Percentiles rank a stretch among this genome's conserved stretches.
phyloP scores from a whole-genome alignment of 2,888 invertebrate genomes.

The Drosophila acutilabella region DNA sequence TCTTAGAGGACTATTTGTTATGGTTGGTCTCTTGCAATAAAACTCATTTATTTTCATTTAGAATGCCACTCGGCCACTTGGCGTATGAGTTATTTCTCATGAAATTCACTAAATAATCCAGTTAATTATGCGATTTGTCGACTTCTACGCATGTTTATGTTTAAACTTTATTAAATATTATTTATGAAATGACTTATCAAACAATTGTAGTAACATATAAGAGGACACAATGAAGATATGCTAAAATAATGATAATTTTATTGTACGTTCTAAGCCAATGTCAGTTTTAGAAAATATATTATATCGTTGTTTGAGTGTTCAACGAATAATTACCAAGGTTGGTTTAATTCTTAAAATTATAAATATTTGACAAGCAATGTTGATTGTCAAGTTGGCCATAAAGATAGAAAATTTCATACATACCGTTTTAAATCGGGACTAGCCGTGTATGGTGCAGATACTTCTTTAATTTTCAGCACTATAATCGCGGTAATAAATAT shows the following conservation, averaged over 20 bases:
- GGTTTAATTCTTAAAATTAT: neutral
- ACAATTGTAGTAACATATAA: neutral
- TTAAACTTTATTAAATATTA: slow-evolving; percentile 29
- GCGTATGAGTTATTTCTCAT: slow-evolving; percentile 46
- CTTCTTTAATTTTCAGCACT: slow-evolving; percentile 93
- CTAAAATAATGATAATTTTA: neutral
- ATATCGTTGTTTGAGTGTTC: too few relatives aligned
- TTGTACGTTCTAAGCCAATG: too few relatives aligned
- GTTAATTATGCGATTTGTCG: slow-evolving; percentile 74
- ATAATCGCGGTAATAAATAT: slow-evolving; percentile 93
- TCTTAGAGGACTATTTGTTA: slow-evolving; percentile 57
- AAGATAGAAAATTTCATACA: slow-evolving; percentile 60
- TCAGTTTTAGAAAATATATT: too few relatives aligned
- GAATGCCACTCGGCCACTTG: slow-evolving; percentile 36
- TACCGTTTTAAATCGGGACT: slow-evolving; percentile 89
- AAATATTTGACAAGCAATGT: too few relatives aligned
- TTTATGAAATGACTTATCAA: neutral
- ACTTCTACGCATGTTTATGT: slow-evolving; percentile 15
- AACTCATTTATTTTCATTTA: slow-evolving; percentile 72
- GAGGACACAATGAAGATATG: neutral
- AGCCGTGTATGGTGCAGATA: slow-evolving; percentile 92
- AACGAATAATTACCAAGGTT: neutral
- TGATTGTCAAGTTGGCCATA: too few relatives aligned
- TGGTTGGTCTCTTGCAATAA: slow-evolving; percentile 32
- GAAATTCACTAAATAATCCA: slow-evolving; percentile 58